Conservation (phyloP, 1,140 invertebrate genomes). For the Rhynchophorus ferrugineus region DNA sequence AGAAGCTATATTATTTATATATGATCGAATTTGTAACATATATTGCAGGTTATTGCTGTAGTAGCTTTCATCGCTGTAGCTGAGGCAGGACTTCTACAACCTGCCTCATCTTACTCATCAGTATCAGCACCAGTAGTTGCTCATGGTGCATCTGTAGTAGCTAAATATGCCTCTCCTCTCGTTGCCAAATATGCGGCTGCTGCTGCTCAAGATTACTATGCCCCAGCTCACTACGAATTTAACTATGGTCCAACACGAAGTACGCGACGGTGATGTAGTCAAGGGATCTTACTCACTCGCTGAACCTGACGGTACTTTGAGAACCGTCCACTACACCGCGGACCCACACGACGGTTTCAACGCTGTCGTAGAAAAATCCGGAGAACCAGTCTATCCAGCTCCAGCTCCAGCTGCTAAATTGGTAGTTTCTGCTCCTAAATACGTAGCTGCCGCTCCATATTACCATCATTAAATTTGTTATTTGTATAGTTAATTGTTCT, state of each 20-base stretch:
- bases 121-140: neutral
- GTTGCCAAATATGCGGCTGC: too few species aligned
- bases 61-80: neutral
- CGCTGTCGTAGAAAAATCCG: too few species aligned
- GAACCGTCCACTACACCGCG: conserved; percentile 57
- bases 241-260: conserved; percentile 50
- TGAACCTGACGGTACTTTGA: conserved; percentile 54
- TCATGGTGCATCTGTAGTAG: neutral
- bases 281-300: conserved; percentile 55
- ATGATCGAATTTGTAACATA: too few species aligned
- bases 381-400: conserved; percentile 10
- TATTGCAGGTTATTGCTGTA: neutral
- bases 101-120: neutral
- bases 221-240: conserved; percentile 45
- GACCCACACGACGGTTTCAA: too few species aligned
- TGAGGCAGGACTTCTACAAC: neutral
- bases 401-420: neutral
- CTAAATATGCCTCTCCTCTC: too few species aligned
- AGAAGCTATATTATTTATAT: too few species aligned
- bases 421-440: too few species aligned
- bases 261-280: conserved; percentile 53
- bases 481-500: too few species aligned
- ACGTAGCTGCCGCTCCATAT: conserved; percentile 5
- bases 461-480: neutral
- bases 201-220: conserved; percentile 30